Conservation (phyloP, 1,140 invertebrate species). For the Procambarus virginalis region DNA sequence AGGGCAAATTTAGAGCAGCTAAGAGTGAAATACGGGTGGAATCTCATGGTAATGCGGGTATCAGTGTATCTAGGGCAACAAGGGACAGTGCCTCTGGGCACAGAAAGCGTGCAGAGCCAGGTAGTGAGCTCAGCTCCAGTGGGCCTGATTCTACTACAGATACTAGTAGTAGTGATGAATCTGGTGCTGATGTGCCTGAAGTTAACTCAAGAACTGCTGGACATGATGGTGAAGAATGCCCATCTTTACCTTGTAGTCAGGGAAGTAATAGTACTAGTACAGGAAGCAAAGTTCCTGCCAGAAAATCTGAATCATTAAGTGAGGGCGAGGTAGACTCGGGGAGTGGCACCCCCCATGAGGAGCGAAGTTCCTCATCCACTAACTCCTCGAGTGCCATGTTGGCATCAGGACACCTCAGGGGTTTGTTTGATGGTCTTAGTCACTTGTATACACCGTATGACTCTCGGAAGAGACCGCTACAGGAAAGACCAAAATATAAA, state of each 20-base stretch:
- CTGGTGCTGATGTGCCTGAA: constrained; percentile 62
- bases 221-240: background rate
- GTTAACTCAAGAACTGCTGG: constrained; percentile 26
- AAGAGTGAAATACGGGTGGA: constrained; percentile 74
- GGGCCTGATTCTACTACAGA: constrained; percentile 66
- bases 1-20: constrained; percentile 73
- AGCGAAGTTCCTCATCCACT: constrained; percentile 71
- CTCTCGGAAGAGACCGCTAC: constrained; percentile 76
- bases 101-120: constrained; percentile 23
- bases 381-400: constrained; percentile 72
- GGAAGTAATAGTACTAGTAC: constrained; percentile 1
- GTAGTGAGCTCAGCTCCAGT: constrained; percentile 71
- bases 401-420: constrained; percentile 79
- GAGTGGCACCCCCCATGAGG: constrained; percentile 69
- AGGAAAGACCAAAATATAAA: constrained; percentile 73
- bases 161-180: constrained; percentile 73
- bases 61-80: constrained; percentile 57
- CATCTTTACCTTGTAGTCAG: constrained; percentile 3
- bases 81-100: constrained; percentile 54
- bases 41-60: constrained; percentile 43
- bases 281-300: constrained; percentile 28
- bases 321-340: constrained; percentile 69
- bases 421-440: constrained; percentile 88
- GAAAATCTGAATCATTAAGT: constrained; percentile 53
- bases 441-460: constrained; percentile 85